Conservation (phyloP, 2,797 vertebrate species). For the Poeciliopsis turneri region DNA sequence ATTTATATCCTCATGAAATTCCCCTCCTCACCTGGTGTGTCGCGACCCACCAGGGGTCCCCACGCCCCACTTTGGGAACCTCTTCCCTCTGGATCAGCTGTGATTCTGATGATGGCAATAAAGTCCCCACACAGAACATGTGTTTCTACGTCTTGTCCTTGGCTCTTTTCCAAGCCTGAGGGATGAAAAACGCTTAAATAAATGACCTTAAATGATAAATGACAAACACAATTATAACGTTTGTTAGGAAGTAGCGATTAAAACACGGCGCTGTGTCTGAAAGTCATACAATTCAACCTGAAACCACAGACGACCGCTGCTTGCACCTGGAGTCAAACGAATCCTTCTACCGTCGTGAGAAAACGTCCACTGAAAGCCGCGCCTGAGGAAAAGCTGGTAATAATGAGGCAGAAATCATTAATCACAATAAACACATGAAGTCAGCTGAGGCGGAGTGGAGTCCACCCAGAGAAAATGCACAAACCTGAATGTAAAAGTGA, state of each 20-base stretch:
- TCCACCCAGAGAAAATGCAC: constrained; percentile 55
- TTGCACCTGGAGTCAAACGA: background rate
- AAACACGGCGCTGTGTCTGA: background rate
- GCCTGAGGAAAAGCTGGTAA: constrained; percentile 24
- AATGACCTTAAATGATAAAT: background rate
- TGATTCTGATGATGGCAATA: background rate
- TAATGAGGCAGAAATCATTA: constrained; percentile 36
- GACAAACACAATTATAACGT: background rate
- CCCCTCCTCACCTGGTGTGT: too few species aligned
- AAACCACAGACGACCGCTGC: background rate
- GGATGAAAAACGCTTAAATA: background rate
- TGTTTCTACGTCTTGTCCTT: background rate
- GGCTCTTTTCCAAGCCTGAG: background rate
- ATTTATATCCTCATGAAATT: too few species aligned
- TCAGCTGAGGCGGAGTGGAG: constrained; percentile 21
- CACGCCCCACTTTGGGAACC: background rate
- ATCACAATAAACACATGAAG: constrained; percentile 48
- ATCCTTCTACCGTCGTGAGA: too few species aligned
- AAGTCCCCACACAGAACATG: background rate
- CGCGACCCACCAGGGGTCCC: background rate
- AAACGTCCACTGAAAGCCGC: background rate
- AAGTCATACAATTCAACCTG: background rate
- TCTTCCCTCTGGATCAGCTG: background rate
- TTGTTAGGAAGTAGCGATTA: background rate
- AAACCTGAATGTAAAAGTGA: constrained; percentile 30